Base-by-base conservation (phyloP, 2,888 invertebrate genomes). In the Villa cingulata region DNA sequence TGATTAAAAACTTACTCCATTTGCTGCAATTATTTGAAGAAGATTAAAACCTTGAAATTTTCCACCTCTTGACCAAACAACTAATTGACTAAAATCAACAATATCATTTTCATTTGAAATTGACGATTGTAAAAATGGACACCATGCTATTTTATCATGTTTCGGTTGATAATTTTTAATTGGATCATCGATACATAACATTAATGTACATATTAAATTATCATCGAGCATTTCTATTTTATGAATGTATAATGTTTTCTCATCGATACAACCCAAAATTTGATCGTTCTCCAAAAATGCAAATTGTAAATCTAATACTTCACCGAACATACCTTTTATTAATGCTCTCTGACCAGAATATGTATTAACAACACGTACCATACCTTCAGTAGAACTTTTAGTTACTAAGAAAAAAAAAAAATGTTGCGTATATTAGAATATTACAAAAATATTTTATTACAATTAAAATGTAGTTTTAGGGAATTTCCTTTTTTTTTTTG, bases 251-350 rank as follows among this genome's bases (percentile, higher is more conserved):
- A 95, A 74, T 60, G 92, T 92, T 56, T 76, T 75, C 57, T 84
- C 84, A 68, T 96, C 95, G 44, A 94, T 86, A 56, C 85, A 86
- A 1, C 88, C 95, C 37, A 96, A 70, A 50, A 91, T 75, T 37
- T 86, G 79, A 56, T 86, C 81, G 47, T 78, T 75, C 53, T 78
- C 76, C 41, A 86, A 80, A 64, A 87, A 83, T 4, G 94, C 89
- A 72, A 96, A 96, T 2, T 91, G 81, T 43, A 96, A 69, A 67
- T 96, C 96, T 65, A 87, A 80, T n/a, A 95, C 85, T 65, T 84
- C 76, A 37, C 90, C 91, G 44, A 78, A 78, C 75, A 90, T 84
- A 38, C 89, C 90, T 65, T 89, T 90, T 45, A 95, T 80, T 19
- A 95, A 73, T 2, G 82, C 77, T 46, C 94, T 76, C 57, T 85